phyloP scores from a whole-genome alignment of 2,797 vertebrate genomes.

The Hypotaenidia okinawae region DNA sequence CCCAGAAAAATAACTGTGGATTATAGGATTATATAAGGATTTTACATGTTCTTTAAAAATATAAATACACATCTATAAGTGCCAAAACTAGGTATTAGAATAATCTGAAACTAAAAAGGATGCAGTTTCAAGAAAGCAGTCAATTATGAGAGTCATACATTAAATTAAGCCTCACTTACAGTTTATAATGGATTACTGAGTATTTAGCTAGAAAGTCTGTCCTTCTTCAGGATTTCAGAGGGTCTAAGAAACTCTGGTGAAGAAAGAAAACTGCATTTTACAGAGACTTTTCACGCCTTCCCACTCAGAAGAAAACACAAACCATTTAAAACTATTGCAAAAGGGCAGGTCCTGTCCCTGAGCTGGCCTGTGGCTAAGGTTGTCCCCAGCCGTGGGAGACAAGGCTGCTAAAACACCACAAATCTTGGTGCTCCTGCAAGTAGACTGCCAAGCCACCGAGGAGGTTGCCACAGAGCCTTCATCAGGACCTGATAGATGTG shows the following conservation, averaged over 20 bases:
- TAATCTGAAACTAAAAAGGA: neutral
- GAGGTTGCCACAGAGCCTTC: neutral
- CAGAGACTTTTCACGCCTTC: neutral
- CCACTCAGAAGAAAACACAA: neutral
- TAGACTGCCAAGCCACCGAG: neutral
- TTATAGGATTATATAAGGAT: neutral
- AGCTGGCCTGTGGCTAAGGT: neutral
- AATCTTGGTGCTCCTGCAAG: neutral
- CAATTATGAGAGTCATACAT: neutral
- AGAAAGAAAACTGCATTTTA: neutral
- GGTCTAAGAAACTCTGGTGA: neutral
- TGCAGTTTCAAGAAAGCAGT: neutral
- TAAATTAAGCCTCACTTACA: neutral
- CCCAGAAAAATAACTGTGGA: neutral
- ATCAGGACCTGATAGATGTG: neutral
- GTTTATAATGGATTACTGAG: neutral
- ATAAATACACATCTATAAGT: neutral
- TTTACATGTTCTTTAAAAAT: neutral
- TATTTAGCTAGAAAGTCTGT: neutral
- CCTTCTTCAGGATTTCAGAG: neutral
- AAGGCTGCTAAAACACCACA: neutral
- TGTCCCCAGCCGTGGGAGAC: neutral
- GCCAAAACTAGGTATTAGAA: neutral
- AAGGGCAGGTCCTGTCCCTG: neutral
- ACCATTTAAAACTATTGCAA: neutral